phyloP scores from a whole-genome alignment of 2,797 vertebrate genomes.

The Anolis apletophallus region DNA sequence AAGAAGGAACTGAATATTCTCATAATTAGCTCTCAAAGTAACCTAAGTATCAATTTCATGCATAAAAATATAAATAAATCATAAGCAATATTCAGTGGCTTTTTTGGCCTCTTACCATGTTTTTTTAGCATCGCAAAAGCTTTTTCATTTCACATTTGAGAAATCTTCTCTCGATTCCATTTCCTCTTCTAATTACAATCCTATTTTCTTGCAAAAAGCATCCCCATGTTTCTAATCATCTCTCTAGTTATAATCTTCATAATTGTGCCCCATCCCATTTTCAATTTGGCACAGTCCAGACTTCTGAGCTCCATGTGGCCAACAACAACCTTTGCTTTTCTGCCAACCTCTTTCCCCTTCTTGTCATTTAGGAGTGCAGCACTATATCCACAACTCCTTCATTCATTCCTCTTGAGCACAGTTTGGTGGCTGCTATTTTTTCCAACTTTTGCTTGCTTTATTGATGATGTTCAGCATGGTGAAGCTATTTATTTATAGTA shows the following conservation, averaged over 20 bases:
- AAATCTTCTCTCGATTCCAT: conserved; percentile 68
- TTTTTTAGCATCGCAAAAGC: conserved; percentile 70
- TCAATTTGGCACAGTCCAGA: conserved; percentile 75
- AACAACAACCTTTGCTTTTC: conserved; percentile 74
- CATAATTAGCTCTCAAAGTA: conserved; percentile 62
- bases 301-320: conserved; percentile 75
- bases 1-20: conserved; percentile 59
- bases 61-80: conserved; percentile 61
- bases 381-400: conserved; percentile 44
- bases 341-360: conserved; percentile 68
- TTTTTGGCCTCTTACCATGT: conserved; percentile 57
- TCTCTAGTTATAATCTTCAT: conserved; percentile 76
- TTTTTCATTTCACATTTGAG: conserved; percentile 72
- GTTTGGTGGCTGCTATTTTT: conserved; percentile 43
- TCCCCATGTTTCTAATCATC: conserved; percentile 77
- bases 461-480: not conserved
- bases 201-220: conserved; percentile 79
- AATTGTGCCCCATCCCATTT: conserved; percentile 77
- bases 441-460: conserved; percentile 35
- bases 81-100: conserved; percentile 55
- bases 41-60: conserved; percentile 68
- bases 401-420: conserved; percentile 38
- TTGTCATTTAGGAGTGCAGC: conserved; percentile 58
- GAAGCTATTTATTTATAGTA: not conserved
- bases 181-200: conserved; percentile 79